Percentiles rank a stretch among this genome's conserved stretches.
Conservation (phyloP, 2,888 invertebrate species). For the Sarcophaga caerulescens region DNA sequence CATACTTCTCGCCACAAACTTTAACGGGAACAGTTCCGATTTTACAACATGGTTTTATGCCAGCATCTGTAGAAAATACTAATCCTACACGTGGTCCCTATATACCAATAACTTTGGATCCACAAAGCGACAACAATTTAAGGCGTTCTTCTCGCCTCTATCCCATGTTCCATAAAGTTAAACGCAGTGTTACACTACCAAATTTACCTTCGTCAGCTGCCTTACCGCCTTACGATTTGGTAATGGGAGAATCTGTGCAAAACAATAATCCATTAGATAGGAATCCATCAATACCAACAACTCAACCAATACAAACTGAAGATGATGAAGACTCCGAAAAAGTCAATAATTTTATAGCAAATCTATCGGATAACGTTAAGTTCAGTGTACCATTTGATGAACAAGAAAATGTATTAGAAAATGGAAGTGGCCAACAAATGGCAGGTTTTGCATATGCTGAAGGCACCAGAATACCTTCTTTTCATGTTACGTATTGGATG, state of each 20-base stretch:
- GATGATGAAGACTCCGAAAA: slow-evolving; percentile 69
- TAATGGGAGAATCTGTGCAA: slow-evolving; percentile 55
- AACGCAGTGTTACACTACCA: slow-evolving; percentile 67
- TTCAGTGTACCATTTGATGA: slow-evolving; percentile 75
- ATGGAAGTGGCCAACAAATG: slow-evolving; percentile 43
- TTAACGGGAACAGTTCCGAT: not conserved
- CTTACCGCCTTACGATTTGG: slow-evolving; percentile 47
- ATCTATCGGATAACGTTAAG: slow-evolving; percentile 79
- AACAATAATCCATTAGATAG: slow-evolving; percentile 28
- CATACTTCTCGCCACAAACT: slow-evolving; percentile 23
- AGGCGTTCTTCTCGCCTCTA: slow-evolving; percentile 77
- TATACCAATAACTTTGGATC: slow-evolving; percentile 78
- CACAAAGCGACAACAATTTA: slow-evolving; percentile 75
- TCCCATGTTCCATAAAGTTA: slow-evolving; percentile 75
- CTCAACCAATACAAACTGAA: slow-evolving; percentile 47
- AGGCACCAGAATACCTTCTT: slow-evolving; percentile 78
- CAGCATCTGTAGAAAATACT: slow-evolving; percentile 46
- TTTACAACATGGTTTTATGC: slow-evolving; percentile 42
- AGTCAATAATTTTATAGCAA: slow-evolving; percentile 79
- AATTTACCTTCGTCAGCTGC: not conserved
- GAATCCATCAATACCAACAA: slow-evolving; percentile 12
- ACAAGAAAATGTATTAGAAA: slow-evolving; percentile 73
- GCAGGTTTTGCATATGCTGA: slow-evolving; percentile 59
- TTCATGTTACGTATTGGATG: slow-evolving; percentile 87
- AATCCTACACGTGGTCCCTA: slow-evolving; percentile 76